Percentiles rank a stretch among this genome's conserved stretches.
Evolutionary conservation across 2,888 invertebrate species (phyloP).

Genomic region (Yponomeuta sedellus): DNA sequence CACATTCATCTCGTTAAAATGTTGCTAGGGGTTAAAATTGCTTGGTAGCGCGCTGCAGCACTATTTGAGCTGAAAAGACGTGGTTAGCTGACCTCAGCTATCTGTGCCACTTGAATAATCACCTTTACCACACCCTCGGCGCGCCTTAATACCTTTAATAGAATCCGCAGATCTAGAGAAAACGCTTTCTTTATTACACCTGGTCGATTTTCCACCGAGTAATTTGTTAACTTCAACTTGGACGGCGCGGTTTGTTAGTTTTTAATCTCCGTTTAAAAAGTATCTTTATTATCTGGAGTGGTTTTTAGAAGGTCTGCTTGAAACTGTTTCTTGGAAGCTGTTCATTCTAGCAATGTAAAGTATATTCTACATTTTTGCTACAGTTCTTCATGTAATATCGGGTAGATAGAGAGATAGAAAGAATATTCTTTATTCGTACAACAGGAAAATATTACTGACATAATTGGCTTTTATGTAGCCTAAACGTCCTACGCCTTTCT

Average conservation of each 20-base stretch:
- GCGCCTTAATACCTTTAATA: conserved; percentile 2
- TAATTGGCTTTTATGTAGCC: no score
- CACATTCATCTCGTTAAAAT: background rate
- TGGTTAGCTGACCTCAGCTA: conserved; percentile 9
- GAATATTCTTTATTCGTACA: no score
- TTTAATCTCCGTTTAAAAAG: conserved; percentile 3
- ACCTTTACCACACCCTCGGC: conserved; percentile 6
- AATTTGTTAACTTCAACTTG: conserved; percentile 5
- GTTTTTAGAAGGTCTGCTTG: background rate
- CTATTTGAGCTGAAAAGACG: conserved; percentile 4
- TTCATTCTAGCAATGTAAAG: no score
- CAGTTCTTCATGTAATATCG: no score
- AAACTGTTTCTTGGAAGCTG: background rate
- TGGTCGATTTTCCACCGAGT: conserved; percentile 1
- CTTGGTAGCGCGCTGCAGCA: background rate
- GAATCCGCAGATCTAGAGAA: conserved; percentile 5
- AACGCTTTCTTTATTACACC: conserved; percentile 1
- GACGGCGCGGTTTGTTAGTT: conserved; percentile 3
- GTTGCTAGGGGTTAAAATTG: background rate
- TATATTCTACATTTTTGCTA: no score
- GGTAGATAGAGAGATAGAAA: no score
- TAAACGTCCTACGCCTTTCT: no score
- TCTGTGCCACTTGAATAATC: conserved; percentile 7
- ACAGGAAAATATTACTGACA: no score
- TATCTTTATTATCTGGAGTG: background rate